Evolutionary conservation across 2,113 vertebrate species (phyloP).

Genomic region (Triplophysa dalaica): DNA sequence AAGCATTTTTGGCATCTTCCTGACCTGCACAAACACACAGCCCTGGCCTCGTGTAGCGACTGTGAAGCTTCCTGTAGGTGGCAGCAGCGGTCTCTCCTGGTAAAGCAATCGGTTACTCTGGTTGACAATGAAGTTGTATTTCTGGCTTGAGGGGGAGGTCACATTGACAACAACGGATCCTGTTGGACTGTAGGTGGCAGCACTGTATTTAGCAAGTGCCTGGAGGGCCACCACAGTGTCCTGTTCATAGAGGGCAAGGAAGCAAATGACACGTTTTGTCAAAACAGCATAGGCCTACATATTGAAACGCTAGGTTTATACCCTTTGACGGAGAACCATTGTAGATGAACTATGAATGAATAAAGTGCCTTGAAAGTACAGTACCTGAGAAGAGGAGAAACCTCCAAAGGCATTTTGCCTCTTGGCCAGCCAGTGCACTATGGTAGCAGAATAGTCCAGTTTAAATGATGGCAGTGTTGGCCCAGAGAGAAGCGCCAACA

Average conservation of each 20-base stretch:
- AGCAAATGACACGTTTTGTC: neutral
- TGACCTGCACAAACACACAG: conserved; percentile 80
- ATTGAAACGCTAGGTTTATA: too few species aligned
- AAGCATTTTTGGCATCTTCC: neutral
- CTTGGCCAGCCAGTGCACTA: conserved; percentile 80
- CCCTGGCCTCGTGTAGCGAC: conserved; percentile 71
- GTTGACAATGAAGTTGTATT: conserved; percentile 73
- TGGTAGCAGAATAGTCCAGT: conserved; percentile 65
- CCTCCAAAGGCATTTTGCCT: conserved; percentile 85
- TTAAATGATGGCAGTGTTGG: conserved; percentile 59
- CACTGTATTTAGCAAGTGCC: conserved; percentile 80
- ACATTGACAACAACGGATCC: conserved; percentile 67
- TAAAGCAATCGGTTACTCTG: conserved; percentile 77
- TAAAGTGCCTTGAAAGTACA: neutral
- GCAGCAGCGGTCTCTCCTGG: conserved; percentile 74
- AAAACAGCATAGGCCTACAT: too few species aligned
- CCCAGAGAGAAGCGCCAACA: conserved; percentile 76
- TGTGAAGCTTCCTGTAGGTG: conserved; percentile 72
- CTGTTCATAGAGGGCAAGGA: conserved; percentile 58
- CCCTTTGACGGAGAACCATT: too few species aligned
- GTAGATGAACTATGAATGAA: too few species aligned
- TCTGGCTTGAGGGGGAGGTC: conserved; percentile 65
- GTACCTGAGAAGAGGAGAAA: conserved; percentile 85
- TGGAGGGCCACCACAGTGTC: conserved; percentile 89
- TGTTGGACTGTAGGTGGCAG: conserved; percentile 63